Conservation (phyloP, 1,140 invertebrate species). For the Heliconius himera region DNA sequence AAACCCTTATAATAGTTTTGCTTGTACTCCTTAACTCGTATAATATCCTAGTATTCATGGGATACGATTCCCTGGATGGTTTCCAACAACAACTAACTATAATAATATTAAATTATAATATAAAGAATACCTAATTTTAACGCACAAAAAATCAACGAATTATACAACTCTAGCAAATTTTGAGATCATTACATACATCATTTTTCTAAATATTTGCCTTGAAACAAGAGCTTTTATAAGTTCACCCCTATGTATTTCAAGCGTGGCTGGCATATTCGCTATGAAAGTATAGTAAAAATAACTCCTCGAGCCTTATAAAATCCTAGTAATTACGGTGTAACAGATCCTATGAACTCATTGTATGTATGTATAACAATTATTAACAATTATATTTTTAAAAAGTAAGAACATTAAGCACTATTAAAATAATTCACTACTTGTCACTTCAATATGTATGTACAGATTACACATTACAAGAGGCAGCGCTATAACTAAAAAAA, state of each 20-base stretch:
- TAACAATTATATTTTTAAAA: too few species aligned
- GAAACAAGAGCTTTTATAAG: not conserved
- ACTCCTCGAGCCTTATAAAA: not conserved
- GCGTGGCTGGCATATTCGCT: not conserved
- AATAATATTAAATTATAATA: not conserved
- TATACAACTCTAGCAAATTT: too few species aligned
- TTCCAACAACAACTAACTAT: not conserved
- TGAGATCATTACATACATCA: too few species aligned
- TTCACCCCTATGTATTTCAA: not conserved
- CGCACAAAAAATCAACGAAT: not conserved
- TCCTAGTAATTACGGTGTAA: not conserved
- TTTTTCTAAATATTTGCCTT: too few species aligned
- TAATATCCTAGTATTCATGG: conserved; percentile 16
- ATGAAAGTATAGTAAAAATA: not conserved
- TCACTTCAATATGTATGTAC: too few species aligned
- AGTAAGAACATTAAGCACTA: too few species aligned
- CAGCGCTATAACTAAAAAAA: too few species aligned
- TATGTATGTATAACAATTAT: too few species aligned
- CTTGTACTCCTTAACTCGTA: not conserved
- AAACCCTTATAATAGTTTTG: too few species aligned
- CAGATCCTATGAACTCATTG: not conserved
- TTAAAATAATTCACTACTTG: too few species aligned
- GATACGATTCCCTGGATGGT: not conserved
- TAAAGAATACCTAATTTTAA: not conserved
- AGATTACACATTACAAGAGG: too few species aligned